Base-by-base conservation (phyloP, 1,140 invertebrate genomes). In the Stenopsyche tienmushanensis region DNA sequence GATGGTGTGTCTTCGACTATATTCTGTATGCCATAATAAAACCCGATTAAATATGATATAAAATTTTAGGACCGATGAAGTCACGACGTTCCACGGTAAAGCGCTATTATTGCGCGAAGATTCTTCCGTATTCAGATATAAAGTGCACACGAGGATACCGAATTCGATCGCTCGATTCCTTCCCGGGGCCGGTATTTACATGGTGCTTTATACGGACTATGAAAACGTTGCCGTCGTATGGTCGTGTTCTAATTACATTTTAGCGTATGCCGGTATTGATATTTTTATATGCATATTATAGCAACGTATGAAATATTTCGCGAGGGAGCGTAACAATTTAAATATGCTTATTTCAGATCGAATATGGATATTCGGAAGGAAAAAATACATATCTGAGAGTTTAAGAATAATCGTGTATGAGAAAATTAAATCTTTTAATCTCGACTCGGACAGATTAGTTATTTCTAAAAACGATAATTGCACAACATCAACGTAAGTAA, bases 131-230 rank as follows among this genome's bases (percentile, higher is more conserved):
- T 82, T 84, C 62, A 76, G 82, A 21, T 85, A 84, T 71, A 81
- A 80, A 73, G 79, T 84, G 2, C 83, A 84, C 50, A 83, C 83
- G 41, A 81, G 81, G 20, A 78, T 89, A 71, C 87, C 87, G 10
- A 82, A 83, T 70, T 72, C 84, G 10, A 75, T 90, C 34, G 83
- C 84, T 1, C 78, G 85, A n/a, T 76, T 87, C 68, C 72, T 88
- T 63, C 87, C 88, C 1, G 86, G 85, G 13, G 83, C 84, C 2
- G 88, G 88, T 0, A 82, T 80, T 42, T 90, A 90, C 75, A 82
- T 84, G 72, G 78, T 91, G 3, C 77, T 90, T 17, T 83, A 85
- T 63, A 89, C 89, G 0, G 88, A 91, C 73, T 90, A 90, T 74
- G 79, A 83, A 0, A 83, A 82, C 62, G 89, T 85, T 73, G 86